Evolutionary conservation across 2,797 vertebrate genomes (phyloP).

Genomic region (Decapterus maruadsi): DNA sequence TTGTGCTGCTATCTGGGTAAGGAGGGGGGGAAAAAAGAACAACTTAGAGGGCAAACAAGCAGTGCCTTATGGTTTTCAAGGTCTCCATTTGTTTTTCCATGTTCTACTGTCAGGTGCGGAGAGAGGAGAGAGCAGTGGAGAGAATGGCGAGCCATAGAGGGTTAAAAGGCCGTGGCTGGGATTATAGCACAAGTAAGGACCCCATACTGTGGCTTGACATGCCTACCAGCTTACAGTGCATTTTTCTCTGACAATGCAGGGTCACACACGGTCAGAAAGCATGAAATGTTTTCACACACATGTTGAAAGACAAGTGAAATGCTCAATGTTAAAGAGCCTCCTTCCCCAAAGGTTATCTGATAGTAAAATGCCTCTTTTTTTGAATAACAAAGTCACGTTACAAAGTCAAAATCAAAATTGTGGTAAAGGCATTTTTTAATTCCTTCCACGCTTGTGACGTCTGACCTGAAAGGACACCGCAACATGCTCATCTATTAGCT

Average conservation of each 20-base stretch:
- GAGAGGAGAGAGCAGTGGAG: constrained; percentile 64
- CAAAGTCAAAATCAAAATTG: constrained; percentile 68
- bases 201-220: constrained; percentile 84
- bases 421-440: constrained; percentile 16
- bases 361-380: constrained; percentile 36
- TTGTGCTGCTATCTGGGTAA: constrained; percentile 27
- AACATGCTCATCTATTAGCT: background rate
- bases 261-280: constrained; percentile 80
- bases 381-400: constrained; percentile 54
- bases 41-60: constrained; percentile 83
- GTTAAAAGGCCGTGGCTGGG: constrained; percentile 84
- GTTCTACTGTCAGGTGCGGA: constrained; percentile 79
- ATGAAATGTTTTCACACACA: constrained; percentile 78
- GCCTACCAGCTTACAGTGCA: constrained; percentile 84
- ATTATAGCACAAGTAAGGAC: constrained; percentile 84
- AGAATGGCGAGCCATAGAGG: constrained; percentile 71
- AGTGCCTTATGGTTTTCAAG: constrained; percentile 85
- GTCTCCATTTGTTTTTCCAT: constrained; percentile 86
- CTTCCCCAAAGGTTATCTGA: constrained; percentile 67
- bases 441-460: background rate
- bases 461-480: constrained; percentile 45
- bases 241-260: constrained; percentile 83
- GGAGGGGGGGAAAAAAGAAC: constrained; percentile 17
- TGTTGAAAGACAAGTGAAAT: constrained; percentile 73
- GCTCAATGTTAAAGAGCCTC: constrained; percentile 42